Percentiles rank a stretch among this genome's conserved stretches.
These are phyloP conservation scores for Setophaga coronata DNA, from an alignment of 2,113 vertebrate species.

Conservation along the genomic window DNA sequence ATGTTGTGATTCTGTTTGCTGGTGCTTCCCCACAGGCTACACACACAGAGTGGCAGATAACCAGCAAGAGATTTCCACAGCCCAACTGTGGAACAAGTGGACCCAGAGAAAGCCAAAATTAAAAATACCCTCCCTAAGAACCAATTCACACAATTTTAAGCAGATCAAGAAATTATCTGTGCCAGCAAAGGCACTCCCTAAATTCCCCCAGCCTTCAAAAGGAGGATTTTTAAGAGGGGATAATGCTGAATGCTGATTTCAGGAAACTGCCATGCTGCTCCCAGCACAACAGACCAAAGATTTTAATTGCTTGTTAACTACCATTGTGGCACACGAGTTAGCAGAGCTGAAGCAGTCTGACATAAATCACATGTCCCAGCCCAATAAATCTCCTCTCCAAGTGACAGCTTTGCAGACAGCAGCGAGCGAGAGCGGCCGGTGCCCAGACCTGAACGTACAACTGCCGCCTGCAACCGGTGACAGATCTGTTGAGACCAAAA, in stretches of 20 bases:
- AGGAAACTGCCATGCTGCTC: not conserved
- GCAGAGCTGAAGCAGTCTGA: constrained; percentile 35
- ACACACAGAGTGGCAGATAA: rapidly evolving
- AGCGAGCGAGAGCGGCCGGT: constrained; percentile 5
- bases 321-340: constrained; percentile 33
- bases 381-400: constrained; percentile 56
- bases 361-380: constrained; percentile 64
- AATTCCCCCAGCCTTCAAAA: not conserved
- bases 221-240: not conserved
- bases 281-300: constrained; percentile 5
- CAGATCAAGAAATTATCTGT: not conserved
- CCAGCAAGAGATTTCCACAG: not conserved
- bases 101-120: not conserved
- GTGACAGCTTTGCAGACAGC: constrained; percentile 64
- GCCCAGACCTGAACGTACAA: constrained; percentile 4
- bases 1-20: rapidly evolving
- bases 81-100: not conserved
- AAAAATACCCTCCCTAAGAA: not conserved
- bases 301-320: constrained; percentile 71
- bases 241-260: not conserved
- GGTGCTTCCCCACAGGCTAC: not conserved
- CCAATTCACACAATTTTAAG: not conserved
- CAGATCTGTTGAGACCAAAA: constrained; percentile 77
- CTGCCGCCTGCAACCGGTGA: constrained; percentile 35
- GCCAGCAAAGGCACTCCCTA: not conserved